Percentiles rank a stretch among this genome's conserved stretches.
Evolutionary conservation across 2,797 vertebrate species (phyloP).

Genomic region (Anguilla marmorata): DNA sequence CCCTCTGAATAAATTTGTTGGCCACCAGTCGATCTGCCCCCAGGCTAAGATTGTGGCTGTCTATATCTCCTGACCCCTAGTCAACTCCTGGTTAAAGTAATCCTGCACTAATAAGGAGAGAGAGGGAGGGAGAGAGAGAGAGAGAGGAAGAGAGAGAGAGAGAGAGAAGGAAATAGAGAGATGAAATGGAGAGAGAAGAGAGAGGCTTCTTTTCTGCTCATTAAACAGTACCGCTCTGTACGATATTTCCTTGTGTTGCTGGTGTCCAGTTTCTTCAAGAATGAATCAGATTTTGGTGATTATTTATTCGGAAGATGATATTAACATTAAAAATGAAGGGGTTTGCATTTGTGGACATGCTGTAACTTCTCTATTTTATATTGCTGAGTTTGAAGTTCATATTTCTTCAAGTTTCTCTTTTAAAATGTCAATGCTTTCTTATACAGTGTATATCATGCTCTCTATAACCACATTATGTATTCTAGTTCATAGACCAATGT

Average conservation of each 20-base stretch:
- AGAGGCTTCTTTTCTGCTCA: neutral
- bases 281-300: neutral
- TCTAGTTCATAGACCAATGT: neutral
- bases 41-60: conserved; percentile 75
- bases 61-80: conserved; percentile 72
- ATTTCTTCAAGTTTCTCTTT: neutral
- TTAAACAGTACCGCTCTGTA: conserved; percentile 12
- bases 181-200: conserved; percentile 25
- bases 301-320: neutral
- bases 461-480: neutral
- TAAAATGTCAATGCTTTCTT: neutral
- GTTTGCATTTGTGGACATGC: neutral
- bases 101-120: conserved; percentile 54
- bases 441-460: neutral
- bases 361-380: neutral
- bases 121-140: conserved; percentile 20
- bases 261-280: neutral
- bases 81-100: conserved; percentile 65
- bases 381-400: neutral
- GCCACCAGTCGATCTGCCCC: conserved; percentile 76
- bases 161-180: neutral
- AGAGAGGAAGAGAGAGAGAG: conserved; percentile 36
- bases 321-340: neutral
- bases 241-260: neutral
- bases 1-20: conserved; percentile 75